phyloP scores from a whole-genome alignment of 2,113 vertebrate species.

The Piliocolobus tephrosceles region DNA sequence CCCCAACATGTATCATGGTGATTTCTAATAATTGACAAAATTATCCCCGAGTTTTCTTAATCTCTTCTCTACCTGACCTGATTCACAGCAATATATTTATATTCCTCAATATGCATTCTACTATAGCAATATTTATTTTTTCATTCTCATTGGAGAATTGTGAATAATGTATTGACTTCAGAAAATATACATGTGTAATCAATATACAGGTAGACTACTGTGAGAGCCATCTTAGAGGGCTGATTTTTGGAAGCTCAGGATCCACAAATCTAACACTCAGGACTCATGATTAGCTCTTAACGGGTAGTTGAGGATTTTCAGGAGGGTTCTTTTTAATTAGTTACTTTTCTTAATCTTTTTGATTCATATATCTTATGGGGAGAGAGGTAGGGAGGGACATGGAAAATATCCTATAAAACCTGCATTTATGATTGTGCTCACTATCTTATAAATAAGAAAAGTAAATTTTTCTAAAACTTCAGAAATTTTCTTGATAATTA shows the following conservation, averaged over 20 bases:
- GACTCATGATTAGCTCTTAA: rapidly evolving
- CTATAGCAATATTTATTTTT: neutral
- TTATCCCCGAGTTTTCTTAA: neutral
- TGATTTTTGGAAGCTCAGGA: neutral
- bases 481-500: neutral
- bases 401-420: neutral
- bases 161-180: neutral
- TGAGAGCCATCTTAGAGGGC: neutral
- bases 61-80: neutral
- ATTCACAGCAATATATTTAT: neutral
- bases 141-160: neutral
- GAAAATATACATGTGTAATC: neutral
- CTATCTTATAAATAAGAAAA: neutral
- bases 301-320: neutral
- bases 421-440: neutral
- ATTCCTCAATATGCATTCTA: neutral
- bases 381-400: neutral
- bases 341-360: neutral
- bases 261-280: neutral
- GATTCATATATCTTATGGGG: neutral
- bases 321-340: neutral
- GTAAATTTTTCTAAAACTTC: neutral
- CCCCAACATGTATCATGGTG: neutral
- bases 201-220: rapidly evolving
- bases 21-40: neutral